Evolutionary conservation across 2,113 vertebrate species (phyloP), one percentile per base, ranked within the genome.

Genomic region (Corythaixoides concolor): DNA sequence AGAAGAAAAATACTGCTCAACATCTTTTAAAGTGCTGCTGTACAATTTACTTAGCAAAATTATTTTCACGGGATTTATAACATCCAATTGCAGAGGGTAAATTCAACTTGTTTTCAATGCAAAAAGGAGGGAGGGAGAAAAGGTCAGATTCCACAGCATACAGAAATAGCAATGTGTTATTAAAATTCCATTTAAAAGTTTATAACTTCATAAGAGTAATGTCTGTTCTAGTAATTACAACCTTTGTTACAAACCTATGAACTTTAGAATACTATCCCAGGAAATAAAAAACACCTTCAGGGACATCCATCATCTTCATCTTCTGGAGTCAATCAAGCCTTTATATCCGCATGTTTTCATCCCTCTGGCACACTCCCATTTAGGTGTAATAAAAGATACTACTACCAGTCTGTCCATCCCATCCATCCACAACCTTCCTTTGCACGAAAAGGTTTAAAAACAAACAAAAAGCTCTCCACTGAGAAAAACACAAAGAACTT

Each of bases 111-210:
- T 74, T 95, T 84, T 78, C 84, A 72, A 50, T 64, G 66, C 55
- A 93, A 88, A 95, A 85, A 68, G 28, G 20, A 94, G 23, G 20
- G 18, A 73, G 72, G 45, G n/a, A 89, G 59, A 64, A 96, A 91
- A 92, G 80, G 86, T 96, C 95, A 95, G 77, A 83, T 50, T 95
- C 32, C 77, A 76, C 39, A 35, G 60, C 0, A 0, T 13, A 64
- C 37, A 73, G 76, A 94, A 92, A 41, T 8, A 95, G 88, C 80
- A 85, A 83, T 33, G 87, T 18, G 12, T 63, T 41, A 93, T 91
- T 81, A 90, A 20, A 35, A 82, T 72, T 80, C 82, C 75, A 83
- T 80, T 69, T 74, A 80, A 43, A 85, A 95, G 75, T 12, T 70
- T 58, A 91, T 88, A 63, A 69, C 53, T 76, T 76, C 43, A 8